Evolutionary conservation across 2,113 vertebrate species (phyloP).

Genomic region (Fulmarus glacialis): DNA sequence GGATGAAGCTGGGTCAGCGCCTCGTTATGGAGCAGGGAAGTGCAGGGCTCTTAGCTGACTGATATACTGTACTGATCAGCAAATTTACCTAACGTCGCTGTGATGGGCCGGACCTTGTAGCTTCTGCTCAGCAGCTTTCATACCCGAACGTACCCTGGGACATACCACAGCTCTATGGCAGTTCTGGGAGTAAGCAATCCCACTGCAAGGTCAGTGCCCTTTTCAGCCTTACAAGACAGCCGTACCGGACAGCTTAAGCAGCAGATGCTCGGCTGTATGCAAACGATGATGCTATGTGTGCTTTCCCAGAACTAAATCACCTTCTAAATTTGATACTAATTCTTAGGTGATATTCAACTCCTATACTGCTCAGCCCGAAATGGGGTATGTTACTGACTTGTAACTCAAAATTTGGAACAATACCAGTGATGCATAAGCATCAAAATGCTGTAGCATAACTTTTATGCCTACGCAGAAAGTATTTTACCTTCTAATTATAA

Average conservation of each 20-base stretch:
- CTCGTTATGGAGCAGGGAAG: not conserved
- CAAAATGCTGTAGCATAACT: not conserved
- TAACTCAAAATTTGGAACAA: not conserved
- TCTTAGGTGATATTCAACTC: not conserved
- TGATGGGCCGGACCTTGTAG: constrained; percentile 56
- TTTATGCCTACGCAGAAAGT: not conserved
- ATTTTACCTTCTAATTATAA: not conserved
- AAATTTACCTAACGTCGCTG: constrained; percentile 63
- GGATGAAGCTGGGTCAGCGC: constrained; percentile 46
- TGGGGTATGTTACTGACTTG: not conserved
- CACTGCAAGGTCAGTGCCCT: constrained; percentile 77
- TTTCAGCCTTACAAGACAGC: constrained; percentile 2
- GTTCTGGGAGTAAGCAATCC: constrained; percentile 16
- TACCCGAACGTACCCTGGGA: not conserved
- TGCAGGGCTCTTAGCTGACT: not conserved
- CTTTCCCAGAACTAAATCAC: not conserved
- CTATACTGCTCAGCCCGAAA: not conserved
- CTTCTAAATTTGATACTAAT: not conserved
- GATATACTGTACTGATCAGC: constrained; percentile 47
- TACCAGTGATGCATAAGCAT: not conserved
- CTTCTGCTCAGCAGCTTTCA: constrained; percentile 46
- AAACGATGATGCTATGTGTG: not conserved
- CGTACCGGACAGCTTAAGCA: not conserved
- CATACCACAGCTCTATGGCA: not conserved
- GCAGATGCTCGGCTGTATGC: not conserved